Evolutionary conservation across 1,140 invertebrate species (phyloP), one percentile per base, ranked within the genome.

Genomic region (Aphaenogaster floridana): DNA sequence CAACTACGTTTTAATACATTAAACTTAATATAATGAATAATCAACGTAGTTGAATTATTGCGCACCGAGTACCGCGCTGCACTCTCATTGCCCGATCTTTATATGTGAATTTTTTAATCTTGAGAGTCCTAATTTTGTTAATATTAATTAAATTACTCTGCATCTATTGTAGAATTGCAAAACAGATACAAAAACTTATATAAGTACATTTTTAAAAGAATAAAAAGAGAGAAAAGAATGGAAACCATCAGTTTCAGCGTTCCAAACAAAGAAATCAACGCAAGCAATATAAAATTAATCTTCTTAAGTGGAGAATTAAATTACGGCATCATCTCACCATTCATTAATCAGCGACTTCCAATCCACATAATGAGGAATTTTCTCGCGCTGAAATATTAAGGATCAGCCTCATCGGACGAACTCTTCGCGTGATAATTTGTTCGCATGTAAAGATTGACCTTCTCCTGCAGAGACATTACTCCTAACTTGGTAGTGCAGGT

Each of bases 391-490:
- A 3, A 13, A 64, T 5, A 64, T 36, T 81, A 81, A 63, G 57
- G 3, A n/a, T 93, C 91, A 83, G 88, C 93, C 52, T 91, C 92
- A 9, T 93, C 89, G 2, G 66, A 80, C 0, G 79, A 50, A 34
- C 59, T 54, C 39, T 92, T 93, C 3, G 8, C 87, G 9, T 74
- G 83, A n/a, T 21, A 80, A 7, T n/a, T 94, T 91, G 36, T n/a
- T 66, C 28, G 63, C n/a, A 54, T 42, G 13, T 89, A 89, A 1
- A 88, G 80, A 36, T 89, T 92, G 8, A 83, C 36, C 61, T 94
- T 94, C 13, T 94, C 94, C 9, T 94, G 93, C n/a, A 94, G 72
- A 0, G 93, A 92, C 39, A 91, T 87, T 1, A 88, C 64, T 0
- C 91, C 92, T 8, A 91, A 89, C 28, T 91, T 91, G 3, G 94